These are phyloP conservation scores for Nyctalus aviator DNA, from an alignment of 2,797 vertebrate species.

Conservation along the genomic window DNA sequence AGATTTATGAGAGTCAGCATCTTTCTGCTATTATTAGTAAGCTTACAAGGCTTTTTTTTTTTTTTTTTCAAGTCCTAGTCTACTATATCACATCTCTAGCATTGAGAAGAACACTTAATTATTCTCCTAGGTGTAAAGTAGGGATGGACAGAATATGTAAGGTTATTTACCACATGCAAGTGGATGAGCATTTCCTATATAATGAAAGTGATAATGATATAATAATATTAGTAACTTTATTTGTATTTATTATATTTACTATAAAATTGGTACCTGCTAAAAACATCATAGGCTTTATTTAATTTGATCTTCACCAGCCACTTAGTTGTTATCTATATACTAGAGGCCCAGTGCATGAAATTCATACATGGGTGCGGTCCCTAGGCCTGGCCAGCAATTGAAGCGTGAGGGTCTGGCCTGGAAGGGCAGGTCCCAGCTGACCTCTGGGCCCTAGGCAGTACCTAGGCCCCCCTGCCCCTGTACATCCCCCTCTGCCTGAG, in stretches of 20 bases:
- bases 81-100: neutral
- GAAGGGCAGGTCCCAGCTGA: too few relatives aligned
- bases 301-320: constrained; percentile 13
- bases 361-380: too few relatives aligned
- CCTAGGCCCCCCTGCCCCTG: too few relatives aligned
- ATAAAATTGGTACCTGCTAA: neutral
- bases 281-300: neutral
- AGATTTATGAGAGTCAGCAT: neutral
- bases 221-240: neutral
- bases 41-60: neutral
- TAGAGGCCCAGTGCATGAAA: too few relatives aligned
- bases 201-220: neutral
- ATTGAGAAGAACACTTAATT: neutral
- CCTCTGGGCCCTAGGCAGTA: too few relatives aligned
- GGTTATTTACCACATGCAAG: neutral
- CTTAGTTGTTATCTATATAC: neutral
- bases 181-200: neutral
- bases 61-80: neutral
- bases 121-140: neutral
- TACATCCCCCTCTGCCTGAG: too few relatives aligned
- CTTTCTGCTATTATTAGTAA: neutral
- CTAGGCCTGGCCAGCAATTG: too few relatives aligned
- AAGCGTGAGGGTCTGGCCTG: too few relatives aligned
- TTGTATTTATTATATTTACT: neutral
- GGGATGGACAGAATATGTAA: neutral